Evolutionary conservation across 2,113 vertebrate genomes (phyloP), one percentile per base, ranked within the genome.

Genomic region (Brevimyrus niger): DNA sequence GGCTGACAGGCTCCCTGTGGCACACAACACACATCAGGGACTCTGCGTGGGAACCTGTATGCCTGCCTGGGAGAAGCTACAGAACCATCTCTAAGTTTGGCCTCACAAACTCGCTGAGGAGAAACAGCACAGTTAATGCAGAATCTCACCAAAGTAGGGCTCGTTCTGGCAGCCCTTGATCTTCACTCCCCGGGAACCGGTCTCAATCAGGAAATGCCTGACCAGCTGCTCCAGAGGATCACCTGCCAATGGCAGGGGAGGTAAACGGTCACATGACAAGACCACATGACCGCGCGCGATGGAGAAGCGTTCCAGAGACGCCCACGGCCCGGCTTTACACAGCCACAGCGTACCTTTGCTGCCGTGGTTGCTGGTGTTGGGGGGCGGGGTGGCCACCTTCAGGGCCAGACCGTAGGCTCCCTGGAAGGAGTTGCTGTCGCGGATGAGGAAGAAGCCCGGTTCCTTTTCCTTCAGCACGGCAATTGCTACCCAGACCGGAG

Each of bases 371-470:
- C 89, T 94, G 92, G 93, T 91, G 10, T 96, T 97, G 51, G 96
- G 92, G n/a, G 97, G 97, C 44, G 97, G 96, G 0, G 96, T 96
- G 2, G 96, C 95, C 93, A 98, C 97, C 92, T 98, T 98, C 89
- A 98, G 96, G 65, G 97, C 97, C 92, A 98, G 93, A 3, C 97
- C 97, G 1, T 98, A 98, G 13, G 97, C 97, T 50, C 97, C 97
- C 90, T 97, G 97, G 94, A 98, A 98, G 38, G 97, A 98, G 92
- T 97, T 97, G 50, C 97, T 98, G 94, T 98, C 97, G 73, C 97
- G 95, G 94, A 98, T 97, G 90, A 98, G 94, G 93, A 98, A 98
- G 48, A 95, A 93, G 7, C 97, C 97, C 0, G 97, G 97, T 65
- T 98, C 97, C 92, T 95, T 94, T 91, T 96, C 96, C 94, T 98